These are phyloP conservation scores for Hirundo rustica DNA, from an alignment of 2,797 vertebrate genomes.

Conservation along the genomic window DNA sequence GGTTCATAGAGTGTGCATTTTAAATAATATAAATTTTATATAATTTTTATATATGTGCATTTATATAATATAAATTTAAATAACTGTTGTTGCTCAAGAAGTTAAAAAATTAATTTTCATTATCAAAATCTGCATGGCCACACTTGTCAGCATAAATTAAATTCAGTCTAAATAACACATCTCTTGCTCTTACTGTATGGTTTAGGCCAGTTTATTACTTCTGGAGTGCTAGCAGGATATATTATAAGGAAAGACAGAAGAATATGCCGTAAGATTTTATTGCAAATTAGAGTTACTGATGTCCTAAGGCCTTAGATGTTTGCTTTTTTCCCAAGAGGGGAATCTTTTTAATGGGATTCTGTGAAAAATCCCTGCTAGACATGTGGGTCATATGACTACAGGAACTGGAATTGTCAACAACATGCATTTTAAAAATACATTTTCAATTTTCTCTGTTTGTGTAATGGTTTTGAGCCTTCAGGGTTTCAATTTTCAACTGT, in stretches of 20 bases:
- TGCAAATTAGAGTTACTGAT: neutral
- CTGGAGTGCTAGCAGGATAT: neutral
- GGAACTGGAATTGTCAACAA: neutral
- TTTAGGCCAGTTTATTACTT: neutral
- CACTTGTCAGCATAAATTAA: neutral
- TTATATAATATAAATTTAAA: no score
- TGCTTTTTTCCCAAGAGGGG: neutral
- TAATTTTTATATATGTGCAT: no score
- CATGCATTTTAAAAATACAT: neutral
- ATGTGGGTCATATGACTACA: neutral
- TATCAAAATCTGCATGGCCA: neutral
- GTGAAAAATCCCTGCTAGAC: neutral
- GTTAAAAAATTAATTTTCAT: neutral
- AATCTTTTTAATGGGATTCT: neutral
- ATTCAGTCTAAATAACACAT: neutral
- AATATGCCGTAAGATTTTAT: neutral
- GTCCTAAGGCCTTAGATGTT: neutral
- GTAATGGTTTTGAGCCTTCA: neutral
- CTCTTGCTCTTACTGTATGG: neutral
- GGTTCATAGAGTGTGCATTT: neutral
- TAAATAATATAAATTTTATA: neutral
- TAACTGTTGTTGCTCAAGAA: neutral
- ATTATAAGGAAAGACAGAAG: neutral
- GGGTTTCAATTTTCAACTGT: neutral
- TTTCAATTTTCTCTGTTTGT: conserved; percentile 8